Percentiles rank a stretch among this genome's conserved stretches.
Evolutionary conservation across 2,888 invertebrate species (phyloP).

Genomic region (Eupithecia pulchellata): DNA sequence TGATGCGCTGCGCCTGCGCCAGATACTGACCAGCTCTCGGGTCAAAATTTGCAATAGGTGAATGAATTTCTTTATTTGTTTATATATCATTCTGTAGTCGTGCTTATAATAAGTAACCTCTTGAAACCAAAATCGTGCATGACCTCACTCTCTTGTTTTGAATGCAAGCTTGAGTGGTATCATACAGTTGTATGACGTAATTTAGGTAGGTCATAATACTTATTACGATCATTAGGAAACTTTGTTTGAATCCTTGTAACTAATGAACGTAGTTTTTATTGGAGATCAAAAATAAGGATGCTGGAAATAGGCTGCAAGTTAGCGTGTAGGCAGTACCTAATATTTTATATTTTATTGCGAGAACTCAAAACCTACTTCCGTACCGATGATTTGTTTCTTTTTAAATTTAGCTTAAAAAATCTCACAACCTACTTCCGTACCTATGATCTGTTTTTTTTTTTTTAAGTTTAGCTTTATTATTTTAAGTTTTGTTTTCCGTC

Average conservation of each 20-base stretch:
- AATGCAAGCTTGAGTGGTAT: neutral
- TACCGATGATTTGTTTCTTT: no score
- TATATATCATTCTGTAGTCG: neutral
- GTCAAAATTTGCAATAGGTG: no score
- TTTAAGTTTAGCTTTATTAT: no score
- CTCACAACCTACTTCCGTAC: no score
- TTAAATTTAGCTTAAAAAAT: no score
- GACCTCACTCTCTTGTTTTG: neutral
- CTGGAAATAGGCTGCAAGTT: neutral
- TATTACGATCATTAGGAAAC: neutral
- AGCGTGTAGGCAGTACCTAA: neutral
- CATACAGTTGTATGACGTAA: neutral
- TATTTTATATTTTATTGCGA: no score
- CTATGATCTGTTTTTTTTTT: no score
- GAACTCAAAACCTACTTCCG: no score
- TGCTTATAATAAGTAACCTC: neutral
- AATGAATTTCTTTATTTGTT: no score
- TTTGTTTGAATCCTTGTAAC: neutral
- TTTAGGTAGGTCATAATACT: neutral
- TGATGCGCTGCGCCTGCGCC: no score
- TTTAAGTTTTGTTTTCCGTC: no score
- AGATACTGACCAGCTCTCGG: no score
- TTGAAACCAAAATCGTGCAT: neutral
- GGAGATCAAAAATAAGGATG: neutral
- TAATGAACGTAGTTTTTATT: neutral